phyloP scores from a whole-genome alignment of 2,797 vertebrate genomes.

The Xenops minutus region DNA sequence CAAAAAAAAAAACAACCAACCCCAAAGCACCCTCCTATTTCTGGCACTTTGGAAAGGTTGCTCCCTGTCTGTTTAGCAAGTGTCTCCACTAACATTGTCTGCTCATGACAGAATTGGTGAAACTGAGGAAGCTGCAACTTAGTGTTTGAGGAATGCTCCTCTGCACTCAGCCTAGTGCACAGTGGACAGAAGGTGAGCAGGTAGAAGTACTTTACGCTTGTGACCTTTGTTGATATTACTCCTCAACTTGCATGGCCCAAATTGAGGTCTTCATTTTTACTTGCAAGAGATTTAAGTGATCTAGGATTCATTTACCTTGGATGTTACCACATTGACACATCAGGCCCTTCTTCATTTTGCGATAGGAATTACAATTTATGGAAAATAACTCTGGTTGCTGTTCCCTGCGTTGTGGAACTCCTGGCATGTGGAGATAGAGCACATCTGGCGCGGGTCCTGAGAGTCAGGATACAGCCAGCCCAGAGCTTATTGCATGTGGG shows the following conservation, averaged over 20 bases:
- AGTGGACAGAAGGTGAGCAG: neutral
- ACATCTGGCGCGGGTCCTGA: constrained; percentile 8
- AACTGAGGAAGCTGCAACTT: neutral
- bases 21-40: neutral
- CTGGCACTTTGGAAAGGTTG: neutral
- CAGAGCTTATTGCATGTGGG: constrained; percentile 7
- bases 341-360: neutral
- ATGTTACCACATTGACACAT: neutral
- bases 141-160: neutral
- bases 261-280: neutral
- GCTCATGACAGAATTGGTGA: neutral
- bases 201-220: neutral
- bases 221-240: neutral
- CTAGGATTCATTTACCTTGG: neutral
- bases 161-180: neutral
- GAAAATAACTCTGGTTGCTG: constrained; percentile 4
- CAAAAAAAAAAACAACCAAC: neutral
- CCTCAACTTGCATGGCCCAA: neutral
- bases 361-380: neutral
- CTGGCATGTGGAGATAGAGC: constrained; percentile 8
- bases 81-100: neutral
- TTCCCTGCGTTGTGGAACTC: constrained; percentile 5
- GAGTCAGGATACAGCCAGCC: neutral
- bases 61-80: neutral
- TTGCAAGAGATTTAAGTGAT: neutral